These are phyloP conservation scores for Diadumene lineata DNA, from an alignment of 92 coral and sea anemone genomes.

Conservation along the genomic window DNA sequence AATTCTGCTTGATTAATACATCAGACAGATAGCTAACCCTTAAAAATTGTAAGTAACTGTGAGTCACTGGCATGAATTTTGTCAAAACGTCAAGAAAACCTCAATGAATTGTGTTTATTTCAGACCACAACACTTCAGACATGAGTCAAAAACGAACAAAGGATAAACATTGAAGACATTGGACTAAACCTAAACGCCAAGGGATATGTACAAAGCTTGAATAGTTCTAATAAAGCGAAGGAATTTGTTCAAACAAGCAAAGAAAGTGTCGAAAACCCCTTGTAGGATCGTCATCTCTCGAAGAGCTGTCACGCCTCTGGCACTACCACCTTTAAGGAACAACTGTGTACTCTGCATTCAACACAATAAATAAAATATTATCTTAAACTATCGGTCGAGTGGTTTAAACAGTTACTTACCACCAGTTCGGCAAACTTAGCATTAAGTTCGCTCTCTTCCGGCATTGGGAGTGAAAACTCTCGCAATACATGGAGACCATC, in stretches of 20 bases:
- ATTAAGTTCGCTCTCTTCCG: conserved; percentile 98
- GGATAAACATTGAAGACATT: not conserved
- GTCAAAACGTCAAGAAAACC: conserved; percentile 12
- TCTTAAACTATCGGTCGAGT: not conserved
- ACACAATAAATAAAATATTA: conserved; percentile 23
- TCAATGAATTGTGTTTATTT: conserved; percentile 3
- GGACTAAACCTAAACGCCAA: not conserved
- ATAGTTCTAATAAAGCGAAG: not conserved
- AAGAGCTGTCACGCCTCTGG: conserved; percentile 31
- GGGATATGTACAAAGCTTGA: not conserved
- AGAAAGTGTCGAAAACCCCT: conserved; percentile 36
- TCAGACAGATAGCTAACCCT: too few species aligned
- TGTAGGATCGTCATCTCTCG: conserved; percentile 20
- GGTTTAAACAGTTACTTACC: conserved; percentile 62
- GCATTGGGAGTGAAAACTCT: conserved; percentile 94
- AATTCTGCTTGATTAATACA: conserved; percentile 10
- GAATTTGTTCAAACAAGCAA: conserved; percentile 29
- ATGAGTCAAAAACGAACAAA: conserved; percentile 13
- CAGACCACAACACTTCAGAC: conserved; percentile 6
- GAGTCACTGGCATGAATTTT: conserved; percentile 21
- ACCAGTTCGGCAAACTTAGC: conserved; percentile 95
- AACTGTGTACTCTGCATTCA: conserved; percentile 26
- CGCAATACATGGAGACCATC: conserved; percentile 87
- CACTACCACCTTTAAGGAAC: conserved; percentile 19
- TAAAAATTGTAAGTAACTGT: too few species aligned